Conservation (phyloP, 2,113 vertebrate genomes). For the Pithys albifrons region DNA sequence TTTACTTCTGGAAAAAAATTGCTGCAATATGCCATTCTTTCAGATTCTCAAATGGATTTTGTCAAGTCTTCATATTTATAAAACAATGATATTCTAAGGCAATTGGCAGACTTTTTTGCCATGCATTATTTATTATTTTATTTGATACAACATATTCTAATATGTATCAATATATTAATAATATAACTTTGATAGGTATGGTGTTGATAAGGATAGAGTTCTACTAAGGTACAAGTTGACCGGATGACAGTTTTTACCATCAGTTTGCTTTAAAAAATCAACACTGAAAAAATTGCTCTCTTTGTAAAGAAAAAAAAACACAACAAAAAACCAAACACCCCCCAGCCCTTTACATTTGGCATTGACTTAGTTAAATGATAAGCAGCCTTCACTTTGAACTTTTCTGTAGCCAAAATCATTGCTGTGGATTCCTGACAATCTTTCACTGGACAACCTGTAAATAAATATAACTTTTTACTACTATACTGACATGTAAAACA, state of each 20-base stretch:
- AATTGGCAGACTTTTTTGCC: not conserved
- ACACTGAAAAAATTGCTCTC: not conserved
- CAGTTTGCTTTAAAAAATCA: not conserved
- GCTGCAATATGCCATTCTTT: not conserved
- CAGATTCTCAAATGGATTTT: not conserved
- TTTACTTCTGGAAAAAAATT: not conserved
- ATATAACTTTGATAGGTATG: not conserved
- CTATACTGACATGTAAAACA: conserved; percentile 11
- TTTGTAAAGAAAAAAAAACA: not conserved
- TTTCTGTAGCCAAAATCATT: conserved; percentile 73
- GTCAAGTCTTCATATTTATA: not conserved
- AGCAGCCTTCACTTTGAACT: not conserved
- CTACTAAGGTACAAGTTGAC: not conserved
- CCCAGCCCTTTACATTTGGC: not conserved
- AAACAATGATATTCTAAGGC: not conserved
- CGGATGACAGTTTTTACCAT: not conserved
- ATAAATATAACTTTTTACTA: conserved; percentile 76
- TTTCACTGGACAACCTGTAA: conserved; percentile 62
- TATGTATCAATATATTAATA: not conserved
- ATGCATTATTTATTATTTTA: not conserved
- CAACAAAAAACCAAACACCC: too few species aligned
- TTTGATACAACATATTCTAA: not conserved
- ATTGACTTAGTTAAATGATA: not conserved
- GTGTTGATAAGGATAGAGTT: not conserved
- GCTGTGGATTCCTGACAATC: conserved; percentile 71